These are phyloP conservation scores for Mormyrus iriodes DNA, from an alignment of 2,113 vertebrate genomes.

Conservation along the genomic window DNA sequence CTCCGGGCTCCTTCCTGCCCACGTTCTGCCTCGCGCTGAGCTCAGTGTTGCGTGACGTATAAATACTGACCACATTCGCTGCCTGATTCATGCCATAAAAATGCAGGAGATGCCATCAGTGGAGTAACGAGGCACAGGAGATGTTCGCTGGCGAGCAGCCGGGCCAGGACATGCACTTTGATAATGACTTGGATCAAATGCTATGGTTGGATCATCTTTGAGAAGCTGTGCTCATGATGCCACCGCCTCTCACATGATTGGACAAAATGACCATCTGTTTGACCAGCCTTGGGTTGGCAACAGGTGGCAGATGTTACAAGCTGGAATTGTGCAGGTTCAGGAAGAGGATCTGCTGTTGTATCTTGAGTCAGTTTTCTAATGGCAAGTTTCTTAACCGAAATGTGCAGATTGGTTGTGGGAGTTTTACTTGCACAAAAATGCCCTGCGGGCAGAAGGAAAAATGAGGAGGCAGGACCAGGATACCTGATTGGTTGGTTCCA, in stretches of 20 bases:
- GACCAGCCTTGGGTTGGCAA: background rate
- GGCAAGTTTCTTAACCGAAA: background rate
- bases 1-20: slow-evolving; percentile 19
- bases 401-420: background rate
- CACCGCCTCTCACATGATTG: background rate
- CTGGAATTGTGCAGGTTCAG: background rate
- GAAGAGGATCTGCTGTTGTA: background rate
- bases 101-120: slow-evolving; percentile 11
- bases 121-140: background rate
- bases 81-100: slow-evolving; percentile 19
- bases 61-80: slow-evolving; percentile 22
- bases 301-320: background rate
- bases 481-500: background rate
- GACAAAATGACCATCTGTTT: background rate
- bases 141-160: background rate
- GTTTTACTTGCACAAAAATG: background rate
- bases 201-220: background rate
- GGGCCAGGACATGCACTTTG: background rate
- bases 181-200: background rate
- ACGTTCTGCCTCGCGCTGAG: background rate
- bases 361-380: background rate
- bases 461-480: background rate
- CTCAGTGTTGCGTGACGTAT: slow-evolving; percentile 14
- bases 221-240: background rate
- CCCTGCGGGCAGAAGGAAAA: background rate